Evolutionary conservation across 1,140 invertebrate species (phyloP), one percentile per base, ranked within the genome.

Genomic region (Bombus picipes): DNA sequence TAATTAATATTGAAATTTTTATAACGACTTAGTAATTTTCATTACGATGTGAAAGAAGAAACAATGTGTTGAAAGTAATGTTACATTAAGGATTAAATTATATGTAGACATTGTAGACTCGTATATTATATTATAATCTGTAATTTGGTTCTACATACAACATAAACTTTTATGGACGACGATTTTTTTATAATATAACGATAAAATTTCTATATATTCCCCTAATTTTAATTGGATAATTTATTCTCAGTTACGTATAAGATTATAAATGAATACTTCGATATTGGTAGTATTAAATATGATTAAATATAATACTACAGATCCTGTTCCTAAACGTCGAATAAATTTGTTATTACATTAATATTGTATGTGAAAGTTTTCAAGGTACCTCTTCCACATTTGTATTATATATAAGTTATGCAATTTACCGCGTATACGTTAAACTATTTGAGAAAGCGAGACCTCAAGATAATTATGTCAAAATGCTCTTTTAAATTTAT

Each of bases 311-410:
- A 65, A 83, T 59, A 75, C 73, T 62, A 76, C n/a, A 34, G 76
- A 76, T 83, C 72, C 81, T 83, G 81, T 83, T 83, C 81, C 81
- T 83, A 83, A 76, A 34, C 81, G 62, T 76, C 59, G 43, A 83
- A 83, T 83, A 83, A 76, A 83, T 83, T 83, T 83, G 73, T 83
- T 83, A 76, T 76, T 76, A 68, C 75, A 66, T 72, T 43, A 72
- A 75, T 43, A 41, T 71, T 25, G 6, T 68, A 37, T 32, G 5
- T 32, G 41, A 22, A 66, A 66, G n/a, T 59, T 72, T 32, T 41
- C 3, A 39, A 70, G 3, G 1, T 41, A 39, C 18, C 68, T 10
- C 25, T n/a, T 41, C 28, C n/a, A 25, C n/a, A 32, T 65, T 43
- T 22, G 22, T 32, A 72, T 28, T 37, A 15, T 10, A 12, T 59